These are phyloP conservation scores for Aurelia coerulea DNA, from an alignment of 30 jellyfish, hydroid and myxozoan genomes.

Conservation along the genomic window DNA sequence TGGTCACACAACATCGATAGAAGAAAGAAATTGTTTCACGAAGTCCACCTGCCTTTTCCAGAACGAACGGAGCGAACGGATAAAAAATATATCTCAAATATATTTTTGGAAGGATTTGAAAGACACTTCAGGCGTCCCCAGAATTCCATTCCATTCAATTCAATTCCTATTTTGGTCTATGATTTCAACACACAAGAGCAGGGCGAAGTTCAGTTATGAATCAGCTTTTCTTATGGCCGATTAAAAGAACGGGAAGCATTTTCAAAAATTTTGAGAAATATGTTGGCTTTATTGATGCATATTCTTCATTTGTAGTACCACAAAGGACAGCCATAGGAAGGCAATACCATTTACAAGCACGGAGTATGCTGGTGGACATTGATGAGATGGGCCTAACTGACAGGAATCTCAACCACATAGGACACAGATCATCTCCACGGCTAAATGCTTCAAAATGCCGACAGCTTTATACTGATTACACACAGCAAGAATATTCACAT, in stretches of 20 bases:
- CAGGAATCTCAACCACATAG: conserved; percentile 1
- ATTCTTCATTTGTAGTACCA: conserved; percentile 24
- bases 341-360: not conserved
- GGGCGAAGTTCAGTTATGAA: conserved; percentile 21
- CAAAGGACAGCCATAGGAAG: not conserved
- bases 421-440: not conserved
- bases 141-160: not conserved
- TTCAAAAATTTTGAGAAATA: conserved; percentile 1
- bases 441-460: not conserved
- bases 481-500: conserved; percentile 11
- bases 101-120: too few relatives aligned
- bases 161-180: not conserved
- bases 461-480: conserved; percentile 2
- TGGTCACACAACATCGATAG: too few relatives aligned
- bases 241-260: conserved; percentile 19
- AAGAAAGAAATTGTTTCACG: too few relatives aligned
- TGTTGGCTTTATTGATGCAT: not conserved
- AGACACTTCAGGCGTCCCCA: not conserved
- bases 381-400: conserved; percentile 47
- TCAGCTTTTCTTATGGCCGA: conserved; percentile 46
- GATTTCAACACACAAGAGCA: not conserved
- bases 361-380: conserved; percentile 26
- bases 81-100: too few relatives aligned
- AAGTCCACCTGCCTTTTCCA: too few relatives aligned
- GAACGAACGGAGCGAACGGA: too few relatives aligned